phyloP scores from a whole-genome alignment of 2,797 vertebrate genomes.

The Furcifer pardalis region DNA sequence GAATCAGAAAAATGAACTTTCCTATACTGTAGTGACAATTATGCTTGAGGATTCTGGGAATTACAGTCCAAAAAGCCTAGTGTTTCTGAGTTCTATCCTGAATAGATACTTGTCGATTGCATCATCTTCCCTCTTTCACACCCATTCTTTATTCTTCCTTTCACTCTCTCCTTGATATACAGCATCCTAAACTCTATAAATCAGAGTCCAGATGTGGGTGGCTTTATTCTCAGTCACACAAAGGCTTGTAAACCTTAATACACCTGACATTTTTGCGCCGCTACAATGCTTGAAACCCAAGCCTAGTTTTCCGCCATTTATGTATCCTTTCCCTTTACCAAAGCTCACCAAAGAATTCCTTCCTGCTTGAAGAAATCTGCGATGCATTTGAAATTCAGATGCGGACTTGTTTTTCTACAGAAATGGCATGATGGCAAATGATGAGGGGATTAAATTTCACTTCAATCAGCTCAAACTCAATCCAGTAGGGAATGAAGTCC shows the following conservation, averaged over 20 bases:
- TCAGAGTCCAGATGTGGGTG: neutral
- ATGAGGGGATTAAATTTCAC: slow-evolving; percentile 76
- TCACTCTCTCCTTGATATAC: neutral
- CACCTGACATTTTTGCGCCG: neutral
- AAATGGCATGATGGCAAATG: slow-evolving; percentile 81
- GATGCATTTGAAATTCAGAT: slow-evolving; percentile 73
- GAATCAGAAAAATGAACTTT: too few species aligned
- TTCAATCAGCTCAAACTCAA: slow-evolving; percentile 79
- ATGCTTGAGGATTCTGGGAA: neutral
- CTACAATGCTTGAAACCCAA: slow-evolving; percentile 18
- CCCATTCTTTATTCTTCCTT: too few species aligned
- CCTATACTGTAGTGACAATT: neutral
- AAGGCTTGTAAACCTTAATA: neutral
- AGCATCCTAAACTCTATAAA: neutral
- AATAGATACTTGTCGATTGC: neutral
- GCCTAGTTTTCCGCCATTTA: slow-evolving; percentile 21
- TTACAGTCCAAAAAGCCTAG: neutral
- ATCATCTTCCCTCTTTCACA: neutral
- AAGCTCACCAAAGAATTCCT: slow-evolving; percentile 39
- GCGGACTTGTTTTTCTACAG: slow-evolving; percentile 73
- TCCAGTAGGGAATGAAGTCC: slow-evolving; percentile 77
- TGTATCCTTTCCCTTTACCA: slow-evolving; percentile 38
- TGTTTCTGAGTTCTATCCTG: neutral
- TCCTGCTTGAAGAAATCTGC: slow-evolving; percentile 73
- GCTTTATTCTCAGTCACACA: neutral